These are phyloP conservation scores for Trichoplusia ni DNA, from an alignment of 1,140 invertebrate species.

Conservation along the genomic window DNA sequence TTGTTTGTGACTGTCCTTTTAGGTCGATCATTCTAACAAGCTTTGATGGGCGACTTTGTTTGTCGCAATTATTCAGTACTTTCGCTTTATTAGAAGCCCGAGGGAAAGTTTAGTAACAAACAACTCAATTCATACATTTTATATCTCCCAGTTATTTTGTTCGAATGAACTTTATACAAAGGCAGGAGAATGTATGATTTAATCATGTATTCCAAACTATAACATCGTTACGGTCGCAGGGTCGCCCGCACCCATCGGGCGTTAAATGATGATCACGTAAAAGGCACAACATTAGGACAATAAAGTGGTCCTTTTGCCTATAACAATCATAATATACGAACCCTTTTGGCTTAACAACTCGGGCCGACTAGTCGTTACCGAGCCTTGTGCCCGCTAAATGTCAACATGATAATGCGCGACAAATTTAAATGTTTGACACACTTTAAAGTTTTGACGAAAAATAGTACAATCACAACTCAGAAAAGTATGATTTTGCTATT, in stretches of 20 bases:
- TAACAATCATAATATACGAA: slow-evolving; percentile 68
- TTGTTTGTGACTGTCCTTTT: slow-evolving; percentile 1
- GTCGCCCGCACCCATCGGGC: slow-evolving; percentile 40
- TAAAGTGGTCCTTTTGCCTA: slow-evolving; percentile 65
- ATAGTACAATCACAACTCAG: not conserved
- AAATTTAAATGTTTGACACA: slow-evolving; percentile 42
- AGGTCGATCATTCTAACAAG: not conserved
- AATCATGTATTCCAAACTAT: slow-evolving; percentile 39
- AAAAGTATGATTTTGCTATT: no score
- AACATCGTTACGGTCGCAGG: slow-evolving; percentile 31
- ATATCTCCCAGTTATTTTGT: slow-evolving; percentile 11
- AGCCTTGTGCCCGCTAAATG: slow-evolving; percentile 44
- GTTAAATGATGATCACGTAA: slow-evolving; percentile 64
- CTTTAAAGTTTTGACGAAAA: slow-evolving; percentile 29
- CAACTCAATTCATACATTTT: slow-evolving; percentile 3
- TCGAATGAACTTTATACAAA: slow-evolving; percentile 14
- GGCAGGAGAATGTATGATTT: slow-evolving; percentile 22
- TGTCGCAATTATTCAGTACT: not conserved
- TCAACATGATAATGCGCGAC: slow-evolving; percentile 57
- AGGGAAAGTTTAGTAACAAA: not conserved
- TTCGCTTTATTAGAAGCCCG: not conserved
- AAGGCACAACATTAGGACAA: slow-evolving; percentile 65
- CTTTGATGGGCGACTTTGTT: not conserved
- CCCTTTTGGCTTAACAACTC: slow-evolving; percentile 69
- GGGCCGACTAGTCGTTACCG: slow-evolving; percentile 48